phyloP scores from a whole-genome alignment of 1,140 invertebrate genomes.

The Polypedilum pembai region DNA sequence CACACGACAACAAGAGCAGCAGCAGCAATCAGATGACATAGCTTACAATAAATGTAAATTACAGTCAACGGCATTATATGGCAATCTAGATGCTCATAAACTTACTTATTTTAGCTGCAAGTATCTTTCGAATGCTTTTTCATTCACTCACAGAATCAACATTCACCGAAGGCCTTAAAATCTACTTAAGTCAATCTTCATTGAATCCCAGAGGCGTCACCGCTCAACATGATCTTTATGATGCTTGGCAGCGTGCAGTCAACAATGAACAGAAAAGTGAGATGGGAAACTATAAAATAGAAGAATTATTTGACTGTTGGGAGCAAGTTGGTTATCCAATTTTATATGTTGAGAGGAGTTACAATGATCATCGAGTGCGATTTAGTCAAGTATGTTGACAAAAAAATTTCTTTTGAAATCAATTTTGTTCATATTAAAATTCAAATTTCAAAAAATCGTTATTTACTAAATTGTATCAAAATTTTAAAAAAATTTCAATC shows the following conservation, averaged over 20 bases:
- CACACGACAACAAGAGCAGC: neutral
- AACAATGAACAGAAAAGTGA: neutral
- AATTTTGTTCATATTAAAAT: too few species aligned
- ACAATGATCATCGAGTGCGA: neutral
- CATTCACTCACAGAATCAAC: neutral
- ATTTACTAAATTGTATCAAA: too few species aligned
- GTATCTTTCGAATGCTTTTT: neutral
- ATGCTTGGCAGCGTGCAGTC: conserved; percentile 3
- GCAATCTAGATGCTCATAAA: conserved; percentile 20
- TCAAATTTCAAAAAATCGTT: too few species aligned
- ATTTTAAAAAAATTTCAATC: too few species aligned
- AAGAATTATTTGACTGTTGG: conserved; percentile 16
- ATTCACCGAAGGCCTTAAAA: conserved; percentile 20
- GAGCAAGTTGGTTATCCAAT: conserved; percentile 5
- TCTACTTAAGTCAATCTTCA: neutral
- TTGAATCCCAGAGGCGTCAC: neutral
- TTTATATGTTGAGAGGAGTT: conserved; percentile 10
- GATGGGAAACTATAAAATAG: neutral
- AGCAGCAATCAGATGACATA: neutral
- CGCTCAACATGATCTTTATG: neutral
- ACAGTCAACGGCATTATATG: neutral
- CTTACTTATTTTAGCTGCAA: conserved; percentile 3
- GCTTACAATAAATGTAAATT: conserved; percentile 22
- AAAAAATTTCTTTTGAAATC: neutral
- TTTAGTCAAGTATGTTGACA: neutral